A percentile compares a stretch with the other conserved stretches of the same genome.
phyloP scores from a whole-genome alignment of 2,888 invertebrate species.

The Stenoptilia bipunctidactyla region DNA sequence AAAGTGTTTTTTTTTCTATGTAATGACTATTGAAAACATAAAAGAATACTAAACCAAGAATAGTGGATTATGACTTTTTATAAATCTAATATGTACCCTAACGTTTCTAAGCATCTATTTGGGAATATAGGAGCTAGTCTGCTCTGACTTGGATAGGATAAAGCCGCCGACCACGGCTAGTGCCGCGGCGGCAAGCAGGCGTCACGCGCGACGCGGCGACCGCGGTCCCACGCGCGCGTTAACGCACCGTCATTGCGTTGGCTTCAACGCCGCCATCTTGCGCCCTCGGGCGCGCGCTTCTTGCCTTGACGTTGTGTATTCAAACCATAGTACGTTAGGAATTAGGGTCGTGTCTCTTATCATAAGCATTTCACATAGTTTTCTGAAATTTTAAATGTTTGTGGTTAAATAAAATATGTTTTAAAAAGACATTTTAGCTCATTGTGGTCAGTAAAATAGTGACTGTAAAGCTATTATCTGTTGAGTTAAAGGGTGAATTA shows the following conservation, averaged over 20 bases:
- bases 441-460: too few species aligned
- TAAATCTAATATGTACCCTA: too few species aligned
- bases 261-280: constrained; percentile 84
- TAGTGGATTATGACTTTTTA: too few species aligned
- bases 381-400: constrained; percentile 66
- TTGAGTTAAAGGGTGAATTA: not conserved
- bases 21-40: too few species aligned
- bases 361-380: constrained; percentile 86
- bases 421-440: too few species aligned
- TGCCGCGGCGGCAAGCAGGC: constrained; percentile 44
- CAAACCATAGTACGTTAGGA: constrained; percentile 94
- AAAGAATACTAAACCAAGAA: too few species aligned
- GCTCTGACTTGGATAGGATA: constrained; percentile 29
- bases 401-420: too few species aligned
- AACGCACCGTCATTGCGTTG: constrained; percentile 82
- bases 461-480: too few species aligned
- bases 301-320: constrained; percentile 88
- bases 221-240: constrained; percentile 33
- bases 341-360: constrained; percentile 90
- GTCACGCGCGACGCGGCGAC: constrained; percentile 61
- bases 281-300: constrained; percentile 85
- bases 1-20: too few species aligned
- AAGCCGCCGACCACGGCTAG: constrained; percentile 42
- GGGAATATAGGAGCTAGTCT: constrained; percentile 18
- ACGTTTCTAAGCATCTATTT: too few species aligned